These are phyloP conservation scores for Martes flavigula DNA, from an alignment of 2,797 vertebrate species.

Conservation along the genomic window DNA sequence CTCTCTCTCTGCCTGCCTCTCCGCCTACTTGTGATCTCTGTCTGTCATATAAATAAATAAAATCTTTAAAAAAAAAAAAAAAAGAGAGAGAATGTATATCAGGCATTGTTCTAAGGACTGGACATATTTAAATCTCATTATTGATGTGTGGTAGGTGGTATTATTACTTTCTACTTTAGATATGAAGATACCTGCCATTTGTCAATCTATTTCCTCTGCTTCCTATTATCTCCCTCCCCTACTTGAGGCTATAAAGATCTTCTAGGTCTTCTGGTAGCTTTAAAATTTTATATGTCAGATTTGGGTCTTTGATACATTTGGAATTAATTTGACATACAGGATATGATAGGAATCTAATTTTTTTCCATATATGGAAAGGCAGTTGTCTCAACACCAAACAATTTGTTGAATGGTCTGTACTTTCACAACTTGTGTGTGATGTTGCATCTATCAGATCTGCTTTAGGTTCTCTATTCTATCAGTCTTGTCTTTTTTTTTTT, in stretches of 20 bases:
- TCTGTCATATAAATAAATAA: no score
- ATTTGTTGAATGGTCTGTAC: neutral
- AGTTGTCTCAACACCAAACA: neutral
- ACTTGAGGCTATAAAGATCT: neutral
- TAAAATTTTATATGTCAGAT: neutral
- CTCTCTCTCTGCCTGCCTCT: no score
- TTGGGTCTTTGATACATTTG: neutral
- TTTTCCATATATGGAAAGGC: neutral
- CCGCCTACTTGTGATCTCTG: no score
- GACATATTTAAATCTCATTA: neutral
- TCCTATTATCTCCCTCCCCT: neutral
- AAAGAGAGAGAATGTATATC: neutral
- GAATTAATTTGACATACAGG: neutral
- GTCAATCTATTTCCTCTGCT: neutral
- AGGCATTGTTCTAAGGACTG: neutral
- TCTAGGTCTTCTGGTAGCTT: neutral
- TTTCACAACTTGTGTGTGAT: neutral
- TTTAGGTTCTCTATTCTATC: neutral
- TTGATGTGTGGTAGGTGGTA: neutral
- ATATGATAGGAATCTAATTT: neutral
- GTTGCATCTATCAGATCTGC: neutral
- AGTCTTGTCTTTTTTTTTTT: neutral
- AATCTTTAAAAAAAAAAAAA: no score
- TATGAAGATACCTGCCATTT: neutral
- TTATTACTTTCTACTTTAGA: neutral